Percentiles rank a stretch among this genome's conserved stretches.
phyloP scores from a whole-genome alignment of 2,113 vertebrate genomes.

The Oncorhynchus keta region DNA sequence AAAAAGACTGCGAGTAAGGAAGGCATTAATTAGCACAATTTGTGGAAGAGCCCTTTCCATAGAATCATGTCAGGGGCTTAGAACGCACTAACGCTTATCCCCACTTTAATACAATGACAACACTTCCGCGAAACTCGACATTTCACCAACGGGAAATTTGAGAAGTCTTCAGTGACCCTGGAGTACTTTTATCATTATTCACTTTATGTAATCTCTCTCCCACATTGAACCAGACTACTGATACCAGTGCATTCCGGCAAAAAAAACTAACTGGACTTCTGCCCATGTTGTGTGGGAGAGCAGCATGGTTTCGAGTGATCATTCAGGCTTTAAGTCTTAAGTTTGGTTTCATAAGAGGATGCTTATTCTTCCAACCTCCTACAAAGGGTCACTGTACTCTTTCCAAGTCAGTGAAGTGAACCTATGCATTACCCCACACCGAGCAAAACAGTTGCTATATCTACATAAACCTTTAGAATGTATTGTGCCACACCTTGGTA shows the following conservation, averaged over 20 bases:
- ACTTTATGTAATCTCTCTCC: neutral
- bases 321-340: too few relatives aligned
- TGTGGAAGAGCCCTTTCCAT: neutral
- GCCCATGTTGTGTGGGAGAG: neutral
- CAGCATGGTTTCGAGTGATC: neutral
- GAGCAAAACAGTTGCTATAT: neutral
- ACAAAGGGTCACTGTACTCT: neutral
- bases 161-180: neutral
- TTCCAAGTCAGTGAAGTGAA: neutral
- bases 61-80: neutral
- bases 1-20: neutral
- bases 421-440: neutral
- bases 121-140: neutral
- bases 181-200: neutral
- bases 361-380: neutral
- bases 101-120: neutral
- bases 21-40: neutral
- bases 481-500: neutral
- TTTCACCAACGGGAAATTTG: neutral
- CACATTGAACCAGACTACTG: neutral
- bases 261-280: neutral
- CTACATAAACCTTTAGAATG: neutral
- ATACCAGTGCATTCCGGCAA: neutral
- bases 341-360: neutral
- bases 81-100: neutral